Conservation (phyloP, 2,888 invertebrate species). For the Cryptocephalus moraei region DNA sequence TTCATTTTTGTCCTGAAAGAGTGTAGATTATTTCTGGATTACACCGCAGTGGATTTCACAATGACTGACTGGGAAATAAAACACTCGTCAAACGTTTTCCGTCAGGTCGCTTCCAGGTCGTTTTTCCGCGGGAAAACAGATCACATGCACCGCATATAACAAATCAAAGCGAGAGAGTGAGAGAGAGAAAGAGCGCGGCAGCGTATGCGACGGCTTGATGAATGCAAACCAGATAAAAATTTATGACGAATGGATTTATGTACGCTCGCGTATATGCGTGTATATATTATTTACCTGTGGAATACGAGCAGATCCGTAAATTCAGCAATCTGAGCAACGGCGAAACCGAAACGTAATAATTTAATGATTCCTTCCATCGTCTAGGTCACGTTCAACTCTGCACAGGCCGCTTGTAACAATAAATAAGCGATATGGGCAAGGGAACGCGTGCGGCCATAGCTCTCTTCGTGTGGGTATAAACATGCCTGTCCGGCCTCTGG, state of each 20-base stretch:
- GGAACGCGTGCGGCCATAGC: slow-evolving; percentile 32
- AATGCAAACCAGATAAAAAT: slow-evolving; percentile 7
- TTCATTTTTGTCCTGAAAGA: no score
- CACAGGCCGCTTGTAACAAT: slow-evolving; percentile 35
- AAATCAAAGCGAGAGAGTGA: no score
- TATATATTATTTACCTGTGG: slow-evolving; percentile 7
- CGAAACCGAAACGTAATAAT: slow-evolving; percentile 29
- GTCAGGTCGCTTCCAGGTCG: neutral
- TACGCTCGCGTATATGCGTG: no score
- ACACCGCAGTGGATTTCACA: no score
- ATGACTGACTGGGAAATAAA: neutral
- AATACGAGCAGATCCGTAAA: slow-evolving; percentile 14
- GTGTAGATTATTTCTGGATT: no score
- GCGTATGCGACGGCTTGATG: neutral
- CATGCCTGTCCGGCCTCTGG: slow-evolving; percentile 36
- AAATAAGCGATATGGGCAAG: slow-evolving; percentile 39
- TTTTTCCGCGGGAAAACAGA: neutral
- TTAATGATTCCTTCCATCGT: slow-evolving; percentile 35
- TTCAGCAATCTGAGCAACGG: slow-evolving; percentile 17
- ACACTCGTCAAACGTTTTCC: neutral
- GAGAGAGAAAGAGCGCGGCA: neutral
- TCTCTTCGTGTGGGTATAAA: slow-evolving; percentile 35
- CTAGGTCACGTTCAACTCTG: slow-evolving; percentile 34
- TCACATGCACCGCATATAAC: neutral
- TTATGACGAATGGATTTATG: slow-evolving; percentile 11